Evolutionary conservation across 2,113 vertebrate species (phyloP), one percentile per base, ranked within the genome.

Genomic region (Sorex araneus): DNA sequence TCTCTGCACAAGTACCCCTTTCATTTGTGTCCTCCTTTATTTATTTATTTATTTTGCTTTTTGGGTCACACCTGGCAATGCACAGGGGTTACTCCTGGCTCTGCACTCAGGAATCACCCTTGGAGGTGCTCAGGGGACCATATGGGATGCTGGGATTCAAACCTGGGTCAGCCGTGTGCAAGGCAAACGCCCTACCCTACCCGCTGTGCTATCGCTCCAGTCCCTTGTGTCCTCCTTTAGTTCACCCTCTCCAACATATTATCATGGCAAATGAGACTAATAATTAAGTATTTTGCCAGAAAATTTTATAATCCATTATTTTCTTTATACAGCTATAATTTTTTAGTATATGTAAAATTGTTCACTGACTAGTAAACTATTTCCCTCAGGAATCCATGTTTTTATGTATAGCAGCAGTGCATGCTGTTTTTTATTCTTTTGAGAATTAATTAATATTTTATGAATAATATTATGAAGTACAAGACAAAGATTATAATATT

Each of bases 401-500:
- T 45, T 82, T 2, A 1, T 76, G 4, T 43, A 36, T 76, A 57
- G 21, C 28, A 90, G 8, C 10, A 75, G 21, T 47, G 15, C 36
- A 9, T 64, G 25, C 2, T 6, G 60, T 43, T 89, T 50, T 76
- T 82, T 45, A 2, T 74, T 75, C 12, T 91, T 60, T 67, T 45
- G 54, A 0, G 2, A 74, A 50, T 75, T n/a, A 87, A 0, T 67
- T 13, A 88, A 79, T 83, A 90, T 64, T 82, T 87, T 43, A 28
- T 87, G 18, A 92, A 75, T 88, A 50, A 4, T 74, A 70, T 10
- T 36, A 1, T 66, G 47, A 63, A 71, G 2, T 79, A 67, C 19
- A 89, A 89, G 87, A 45, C 19, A 74, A 87, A 94, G 74, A 40
- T 86, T 36, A 80, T 36, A 40, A 73, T 23, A 74, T 67, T 95